A percentile compares a stretch with the other conserved stretches of the same genome.
phyloP scores from a whole-genome alignment of 2,113 vertebrate species.

The Cryptoleucopteryx plumbea region DNA sequence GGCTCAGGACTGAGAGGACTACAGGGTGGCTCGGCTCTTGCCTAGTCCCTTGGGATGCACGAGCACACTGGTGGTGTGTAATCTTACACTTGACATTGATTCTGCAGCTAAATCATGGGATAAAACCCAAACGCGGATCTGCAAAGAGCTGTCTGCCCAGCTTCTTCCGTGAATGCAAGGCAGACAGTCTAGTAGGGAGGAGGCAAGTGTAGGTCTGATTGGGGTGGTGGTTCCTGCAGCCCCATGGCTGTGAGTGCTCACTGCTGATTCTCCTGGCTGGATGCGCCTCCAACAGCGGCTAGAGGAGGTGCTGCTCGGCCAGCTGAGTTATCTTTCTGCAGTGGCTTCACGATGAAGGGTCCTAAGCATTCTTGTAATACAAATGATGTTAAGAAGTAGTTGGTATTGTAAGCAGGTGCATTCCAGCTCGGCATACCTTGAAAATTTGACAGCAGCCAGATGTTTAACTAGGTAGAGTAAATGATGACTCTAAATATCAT shows the following conservation, averaged over 20 bases:
- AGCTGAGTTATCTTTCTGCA: not conserved
- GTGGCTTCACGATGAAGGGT: not conserved
- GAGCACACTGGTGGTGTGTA: not conserved
- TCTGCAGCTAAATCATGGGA: not conserved
- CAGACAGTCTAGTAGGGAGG: not conserved
- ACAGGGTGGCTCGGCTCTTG: not conserved
- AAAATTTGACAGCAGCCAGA: slow-evolving; percentile 21
- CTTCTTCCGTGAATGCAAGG: not conserved
- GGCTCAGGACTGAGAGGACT: not conserved
- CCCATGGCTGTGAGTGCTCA: not conserved
- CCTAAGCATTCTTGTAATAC: not conserved
- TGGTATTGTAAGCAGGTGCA: slow-evolving; percentile 17
- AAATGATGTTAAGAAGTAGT: not conserved
- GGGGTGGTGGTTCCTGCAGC: not conserved
- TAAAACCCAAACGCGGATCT: not conserved
- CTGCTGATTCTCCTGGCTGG: not conserved
- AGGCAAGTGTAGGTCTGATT: not conserved
- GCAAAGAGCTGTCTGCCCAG: not conserved
- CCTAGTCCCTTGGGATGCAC: fast-evolving
- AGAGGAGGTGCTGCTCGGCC: not conserved
- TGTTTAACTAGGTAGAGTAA: slow-evolving; percentile 8
- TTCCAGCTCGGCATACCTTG: not conserved
- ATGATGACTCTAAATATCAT: not conserved
- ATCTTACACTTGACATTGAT: not conserved
- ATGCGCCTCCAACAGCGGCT: not conserved